These are phyloP conservation scores for Pithys albifrons DNA, from an alignment of 2,113 vertebrate species.

Conservation along the genomic window DNA sequence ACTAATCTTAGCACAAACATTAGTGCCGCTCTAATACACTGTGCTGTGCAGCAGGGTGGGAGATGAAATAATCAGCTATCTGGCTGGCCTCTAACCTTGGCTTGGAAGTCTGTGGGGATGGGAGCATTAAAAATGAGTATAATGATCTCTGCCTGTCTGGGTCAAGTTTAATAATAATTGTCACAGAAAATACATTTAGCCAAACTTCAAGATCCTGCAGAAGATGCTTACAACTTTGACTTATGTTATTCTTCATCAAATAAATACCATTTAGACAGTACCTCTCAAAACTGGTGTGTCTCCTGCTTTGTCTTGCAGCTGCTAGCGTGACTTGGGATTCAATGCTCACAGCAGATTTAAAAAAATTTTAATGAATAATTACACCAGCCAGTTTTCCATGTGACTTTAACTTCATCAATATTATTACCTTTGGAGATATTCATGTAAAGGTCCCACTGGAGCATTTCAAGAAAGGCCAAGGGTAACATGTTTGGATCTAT, in stretches of 20 bases:
- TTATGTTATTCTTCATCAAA: neutral
- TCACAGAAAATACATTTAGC: neutral
- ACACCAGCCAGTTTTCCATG: slow-evolving; percentile 9
- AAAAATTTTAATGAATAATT: slow-evolving; percentile 25
- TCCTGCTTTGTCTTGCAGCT: neutral
- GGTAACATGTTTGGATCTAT: slow-evolving; percentile 11
- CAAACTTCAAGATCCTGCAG: neutral
- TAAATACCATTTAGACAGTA: neutral
- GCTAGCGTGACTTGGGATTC: neutral
- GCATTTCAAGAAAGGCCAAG: slow-evolving; percentile 9
- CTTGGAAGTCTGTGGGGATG: neutral
- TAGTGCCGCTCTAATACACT: slow-evolving; percentile 33
- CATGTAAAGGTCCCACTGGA: neutral
- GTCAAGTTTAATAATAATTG: neutral
- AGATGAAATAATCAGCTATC: slow-evolving; percentile 14
- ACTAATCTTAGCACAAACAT: slow-evolving; percentile 59
- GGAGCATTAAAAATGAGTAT: neutral
- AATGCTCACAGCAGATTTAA: neutral
- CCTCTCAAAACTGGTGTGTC: neutral
- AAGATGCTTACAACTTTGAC: neutral
- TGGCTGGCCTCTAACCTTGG: slow-evolving; percentile 13
- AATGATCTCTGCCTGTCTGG: neutral
- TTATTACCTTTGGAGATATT: neutral
- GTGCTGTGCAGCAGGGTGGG: neutral
- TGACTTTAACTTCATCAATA: neutral